Conservation (phyloP, 2,888 invertebrate genomes). For the Plebejus anna region DNA sequence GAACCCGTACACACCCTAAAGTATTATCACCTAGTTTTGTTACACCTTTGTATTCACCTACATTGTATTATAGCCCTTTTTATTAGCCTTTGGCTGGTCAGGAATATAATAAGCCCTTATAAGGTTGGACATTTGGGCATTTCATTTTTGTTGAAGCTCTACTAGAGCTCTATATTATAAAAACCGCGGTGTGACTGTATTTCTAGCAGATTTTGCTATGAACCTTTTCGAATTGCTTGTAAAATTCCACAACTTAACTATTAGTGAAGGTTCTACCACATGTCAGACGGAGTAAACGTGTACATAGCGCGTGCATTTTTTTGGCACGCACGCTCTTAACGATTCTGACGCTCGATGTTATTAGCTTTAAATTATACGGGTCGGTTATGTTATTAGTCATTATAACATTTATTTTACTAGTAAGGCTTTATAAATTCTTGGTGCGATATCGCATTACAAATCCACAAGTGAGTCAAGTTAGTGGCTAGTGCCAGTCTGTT, state of each 20-base stretch:
- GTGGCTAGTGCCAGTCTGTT: conserved; percentile 36
- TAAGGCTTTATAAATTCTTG: background rate
- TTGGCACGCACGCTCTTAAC: background rate
- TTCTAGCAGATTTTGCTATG: background rate
- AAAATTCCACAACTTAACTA: background rate
- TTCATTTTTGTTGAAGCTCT: background rate
- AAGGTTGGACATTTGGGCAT: background rate
- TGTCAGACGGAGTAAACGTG: background rate
- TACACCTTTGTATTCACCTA: no score
- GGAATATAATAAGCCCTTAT: no score
- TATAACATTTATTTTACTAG: background rate
- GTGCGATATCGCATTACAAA: conserved; percentile 34
- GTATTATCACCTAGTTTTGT: no score
- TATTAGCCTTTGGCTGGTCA: no score
- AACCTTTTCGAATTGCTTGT: no score
- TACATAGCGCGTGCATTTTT: background rate
- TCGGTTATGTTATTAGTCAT: background rate
- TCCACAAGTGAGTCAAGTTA: conserved; percentile 34
- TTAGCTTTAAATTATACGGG: no score
- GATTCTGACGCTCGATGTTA: no score
- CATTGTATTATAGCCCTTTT: no score
- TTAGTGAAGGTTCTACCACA: background rate
- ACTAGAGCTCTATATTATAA: background rate
- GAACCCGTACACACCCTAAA: no score
- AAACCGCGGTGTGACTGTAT: background rate